A percentile compares a stretch with the other conserved stretches of the same genome.
Evolutionary conservation across 2,888 invertebrate genomes (phyloP).

Genomic region (Carcina quercana): DNA sequence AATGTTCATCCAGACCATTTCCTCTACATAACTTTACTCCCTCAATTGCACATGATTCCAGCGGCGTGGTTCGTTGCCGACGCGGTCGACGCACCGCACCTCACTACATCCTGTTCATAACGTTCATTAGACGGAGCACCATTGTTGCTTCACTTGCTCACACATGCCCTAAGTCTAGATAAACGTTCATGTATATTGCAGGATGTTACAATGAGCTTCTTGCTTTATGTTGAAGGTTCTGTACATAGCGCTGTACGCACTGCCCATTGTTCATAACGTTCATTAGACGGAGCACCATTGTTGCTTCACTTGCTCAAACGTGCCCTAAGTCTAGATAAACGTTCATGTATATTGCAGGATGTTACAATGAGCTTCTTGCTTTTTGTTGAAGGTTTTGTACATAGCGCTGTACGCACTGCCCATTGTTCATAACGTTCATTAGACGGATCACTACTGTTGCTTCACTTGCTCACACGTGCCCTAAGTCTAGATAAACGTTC

Average conservation of each 20-base stretch:
- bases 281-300: slow-evolving; percentile 38
- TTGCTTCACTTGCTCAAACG: slow-evolving; percentile 24
- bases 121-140: slow-evolving; percentile 29
- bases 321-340: slow-evolving; percentile 24
- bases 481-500: slow-evolving; percentile 26
- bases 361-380: too few species aligned
- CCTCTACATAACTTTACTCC: too few species aligned
- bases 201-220: too few species aligned
- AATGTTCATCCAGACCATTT: too few species aligned
- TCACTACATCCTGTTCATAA: slow-evolving; percentile 46
- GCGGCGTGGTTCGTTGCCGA: slow-evolving; percentile 14
- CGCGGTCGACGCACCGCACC: slow-evolving; percentile 50
- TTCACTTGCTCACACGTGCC: slow-evolving; percentile 15
- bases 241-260: too few species aligned
- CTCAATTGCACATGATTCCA: slow-evolving; percentile 21
- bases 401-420: too few species aligned
- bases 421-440: slow-evolving; percentile 23
- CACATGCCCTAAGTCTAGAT: slow-evolving; percentile 21
- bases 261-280: slow-evolving; percentile 36
- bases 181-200: too few species aligned
- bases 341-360: too few species aligned
- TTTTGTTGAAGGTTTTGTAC: too few species aligned
- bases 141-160: slow-evolving; percentile 33
- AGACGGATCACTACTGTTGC: slow-evolving; percentile 44
- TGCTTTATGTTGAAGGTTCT: too few species aligned